These are phyloP conservation scores for Amblyraja radiata DNA, from an alignment of 2,797 vertebrate genomes.

Conservation along the genomic window DNA sequence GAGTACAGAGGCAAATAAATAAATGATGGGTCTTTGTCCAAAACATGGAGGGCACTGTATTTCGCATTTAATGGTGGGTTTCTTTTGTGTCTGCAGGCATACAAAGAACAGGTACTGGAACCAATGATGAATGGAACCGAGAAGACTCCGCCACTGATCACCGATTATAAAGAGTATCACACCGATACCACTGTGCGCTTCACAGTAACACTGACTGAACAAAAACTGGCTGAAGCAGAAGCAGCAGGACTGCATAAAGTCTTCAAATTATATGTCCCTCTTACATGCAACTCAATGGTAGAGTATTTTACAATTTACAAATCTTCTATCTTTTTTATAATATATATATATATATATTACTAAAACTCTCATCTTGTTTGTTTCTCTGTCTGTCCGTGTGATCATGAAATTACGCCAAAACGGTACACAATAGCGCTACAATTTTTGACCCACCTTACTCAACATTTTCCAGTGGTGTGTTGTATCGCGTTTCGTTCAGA, in stretches of 20 bases:
- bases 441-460: too few species aligned
- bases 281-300: slow-evolving; percentile 97
- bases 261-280: slow-evolving; percentile 83
- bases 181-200: slow-evolving; percentile 92
- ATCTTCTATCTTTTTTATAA: too few species aligned
- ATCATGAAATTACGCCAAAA: too few species aligned
- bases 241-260: slow-evolving; percentile 85
- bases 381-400: too few species aligned
- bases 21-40: too few species aligned
- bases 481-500: too few species aligned
- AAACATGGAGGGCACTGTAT: too few species aligned
- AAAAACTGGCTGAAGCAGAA: slow-evolving; percentile 76
- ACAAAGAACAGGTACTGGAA: slow-evolving; percentile 93
- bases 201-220: slow-evolving; percentile 78
- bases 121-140: slow-evolving; percentile 88
- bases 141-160: slow-evolving; percentile 86
- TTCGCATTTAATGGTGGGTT: background rate
- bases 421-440: too few species aligned
- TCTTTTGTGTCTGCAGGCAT: slow-evolving; percentile 58
- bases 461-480: too few species aligned
- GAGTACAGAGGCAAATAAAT: too few species aligned
- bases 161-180: slow-evolving; percentile 93
- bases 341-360: too few species aligned
- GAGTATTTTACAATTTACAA: slow-evolving; percentile 34
- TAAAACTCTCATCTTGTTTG: too few species aligned